phyloP scores from a whole-genome alignment of 2,888 invertebrate species.

The Harmothoe impar region DNA sequence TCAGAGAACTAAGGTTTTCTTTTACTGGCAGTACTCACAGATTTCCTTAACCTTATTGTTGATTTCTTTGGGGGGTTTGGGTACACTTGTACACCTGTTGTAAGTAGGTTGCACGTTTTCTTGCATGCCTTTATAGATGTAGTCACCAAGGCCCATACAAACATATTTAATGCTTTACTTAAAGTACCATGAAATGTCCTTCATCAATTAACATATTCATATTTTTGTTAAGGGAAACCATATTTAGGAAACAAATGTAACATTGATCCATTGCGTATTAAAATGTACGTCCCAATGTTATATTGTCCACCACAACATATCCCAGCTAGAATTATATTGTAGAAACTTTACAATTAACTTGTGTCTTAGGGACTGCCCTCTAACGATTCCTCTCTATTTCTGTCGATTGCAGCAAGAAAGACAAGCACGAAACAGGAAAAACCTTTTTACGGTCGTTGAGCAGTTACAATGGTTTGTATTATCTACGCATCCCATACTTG shows the following conservation, averaged over 20 bases:
- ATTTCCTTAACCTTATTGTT: not conserved
- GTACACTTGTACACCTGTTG: not conserved
- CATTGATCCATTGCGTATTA: no score
- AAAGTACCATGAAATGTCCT: no score
- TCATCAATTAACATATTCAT: no score
- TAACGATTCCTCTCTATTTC: not conserved
- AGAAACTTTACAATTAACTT: no score
- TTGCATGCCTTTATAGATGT: not conserved
- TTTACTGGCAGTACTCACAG: not conserved
- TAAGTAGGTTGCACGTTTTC: slow-evolving; percentile 30
- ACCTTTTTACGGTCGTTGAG: slow-evolving; percentile 72
- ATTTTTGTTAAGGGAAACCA: no score
- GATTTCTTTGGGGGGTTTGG: slow-evolving; percentile 1
- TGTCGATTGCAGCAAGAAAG: slow-evolving; percentile 69
- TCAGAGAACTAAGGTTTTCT: not conserved
- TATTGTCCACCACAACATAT: no score
- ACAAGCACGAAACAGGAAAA: slow-evolving; percentile 69
- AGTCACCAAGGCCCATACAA: no score
- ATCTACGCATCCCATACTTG: not conserved
- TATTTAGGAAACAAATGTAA: no score
- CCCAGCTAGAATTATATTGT: no score
- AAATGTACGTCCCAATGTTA: no score
- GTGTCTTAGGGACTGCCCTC: no score
- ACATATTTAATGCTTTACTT: no score
- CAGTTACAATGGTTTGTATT: slow-evolving; percentile 70